Percentiles rank a stretch among this genome's conserved stretches.
Conservation (phyloP, 2,797 vertebrate species). For the Lates japonicus region DNA sequence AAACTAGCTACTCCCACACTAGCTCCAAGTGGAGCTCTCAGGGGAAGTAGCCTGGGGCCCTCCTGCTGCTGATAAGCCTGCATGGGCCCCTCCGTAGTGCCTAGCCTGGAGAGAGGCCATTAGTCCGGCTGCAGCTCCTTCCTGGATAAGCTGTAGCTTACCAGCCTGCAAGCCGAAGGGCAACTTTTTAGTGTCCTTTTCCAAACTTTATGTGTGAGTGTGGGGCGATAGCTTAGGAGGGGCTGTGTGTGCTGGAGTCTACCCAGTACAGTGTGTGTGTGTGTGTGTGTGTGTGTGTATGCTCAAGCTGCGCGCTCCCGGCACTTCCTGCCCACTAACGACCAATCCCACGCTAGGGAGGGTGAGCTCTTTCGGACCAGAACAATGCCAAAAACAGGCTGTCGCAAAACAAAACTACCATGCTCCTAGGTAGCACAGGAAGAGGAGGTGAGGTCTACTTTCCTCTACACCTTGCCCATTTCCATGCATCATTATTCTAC, state of each 20-base stretch:
- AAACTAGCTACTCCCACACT: conserved; percentile 65
- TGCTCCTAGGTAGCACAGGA: conserved; percentile 71
- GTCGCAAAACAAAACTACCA: conserved; percentile 83
- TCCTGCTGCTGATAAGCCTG: conserved; percentile 77
- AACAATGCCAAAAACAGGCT: conserved; percentile 83
- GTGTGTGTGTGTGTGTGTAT: conserved; percentile 57
- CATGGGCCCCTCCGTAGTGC: conserved; percentile 60
- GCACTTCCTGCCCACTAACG: conserved; percentile 83
- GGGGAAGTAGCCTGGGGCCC: conserved; percentile 66
- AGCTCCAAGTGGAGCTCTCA: conserved; percentile 56
- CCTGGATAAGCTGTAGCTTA: conserved; percentile 79
- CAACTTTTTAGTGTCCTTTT: conserved; percentile 80
- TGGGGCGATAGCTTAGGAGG: conserved; percentile 59
- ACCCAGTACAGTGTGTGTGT: conserved; percentile 45
- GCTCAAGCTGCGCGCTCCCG: conserved; percentile 71
- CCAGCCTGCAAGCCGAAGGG: conserved; percentile 68
- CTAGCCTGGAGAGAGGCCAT: conserved; percentile 78
- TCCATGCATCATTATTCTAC: conserved; percentile 59
- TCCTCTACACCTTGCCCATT: conserved; percentile 32
- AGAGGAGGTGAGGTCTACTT: conserved; percentile 51
- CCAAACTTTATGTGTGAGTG: conserved; percentile 78
- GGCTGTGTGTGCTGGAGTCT: conserved; percentile 47
- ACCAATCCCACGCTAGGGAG: conserved; percentile 82
- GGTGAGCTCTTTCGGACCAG: conserved; percentile 75
- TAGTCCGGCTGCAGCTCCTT: conserved; percentile 75